A percentile compares a stretch with the other conserved stretches of the same genome.
These are phyloP conservation scores for Falcunculus frontatus DNA, from an alignment of 2,113 vertebrate species.

Conservation along the genomic window DNA sequence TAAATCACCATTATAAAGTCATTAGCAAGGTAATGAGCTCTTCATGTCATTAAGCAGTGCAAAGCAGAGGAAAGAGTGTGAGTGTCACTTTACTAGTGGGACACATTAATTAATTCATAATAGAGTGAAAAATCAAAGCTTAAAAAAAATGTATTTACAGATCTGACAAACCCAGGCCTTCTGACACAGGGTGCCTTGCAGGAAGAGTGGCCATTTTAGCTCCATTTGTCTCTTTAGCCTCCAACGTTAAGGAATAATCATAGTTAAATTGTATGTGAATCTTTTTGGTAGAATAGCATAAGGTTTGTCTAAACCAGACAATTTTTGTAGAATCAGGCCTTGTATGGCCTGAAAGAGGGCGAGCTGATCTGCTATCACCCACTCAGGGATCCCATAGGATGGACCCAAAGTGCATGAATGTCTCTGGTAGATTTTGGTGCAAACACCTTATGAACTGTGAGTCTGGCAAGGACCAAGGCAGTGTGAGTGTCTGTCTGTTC, in stretches of 20 bases:
- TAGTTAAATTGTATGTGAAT: neutral
- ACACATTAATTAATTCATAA: conserved; percentile 9
- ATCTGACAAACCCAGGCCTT: neutral
- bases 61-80: neutral
- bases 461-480: neutral
- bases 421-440: neutral
- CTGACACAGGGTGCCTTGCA: neutral
- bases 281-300: neutral
- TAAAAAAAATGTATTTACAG: neutral
- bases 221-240: neutral
- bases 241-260: neutral
- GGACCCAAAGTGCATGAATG: neutral
- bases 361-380: neutral
- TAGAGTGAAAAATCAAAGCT: neutral
- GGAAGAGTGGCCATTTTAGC: neutral
- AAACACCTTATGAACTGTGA: neutral
- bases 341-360: neutral
- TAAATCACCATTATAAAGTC: conserved; percentile 47
- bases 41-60: conserved; percentile 25
- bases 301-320: neutral
- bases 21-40: conserved; percentile 50
- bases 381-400: neutral
- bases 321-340: neutral
- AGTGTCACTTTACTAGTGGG: neutral
- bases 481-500: neutral